Conservation (phyloP, 2,113 vertebrate species). For the Chrysemys picta region DNA sequence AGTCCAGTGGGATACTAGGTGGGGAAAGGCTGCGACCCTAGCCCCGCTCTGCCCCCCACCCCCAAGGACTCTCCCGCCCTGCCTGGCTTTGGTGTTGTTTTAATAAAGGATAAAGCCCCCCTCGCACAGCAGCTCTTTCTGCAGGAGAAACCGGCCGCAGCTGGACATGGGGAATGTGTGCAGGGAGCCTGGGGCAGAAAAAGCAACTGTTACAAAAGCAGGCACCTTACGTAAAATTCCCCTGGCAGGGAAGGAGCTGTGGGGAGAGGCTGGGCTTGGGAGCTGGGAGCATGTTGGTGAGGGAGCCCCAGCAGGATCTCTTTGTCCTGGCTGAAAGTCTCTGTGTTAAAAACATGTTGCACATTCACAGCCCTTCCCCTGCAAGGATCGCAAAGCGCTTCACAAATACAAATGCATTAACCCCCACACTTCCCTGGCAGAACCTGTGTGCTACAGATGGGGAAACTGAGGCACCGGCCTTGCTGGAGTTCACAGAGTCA, state of each 20-base stretch:
- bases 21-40: background rate
- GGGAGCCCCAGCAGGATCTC: background rate
- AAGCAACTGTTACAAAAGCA: conserved; percentile 35
- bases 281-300: background rate
- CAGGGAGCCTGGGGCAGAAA: background rate
- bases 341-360: background rate
- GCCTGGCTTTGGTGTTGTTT: conserved; percentile 65
- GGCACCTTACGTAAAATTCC: conserved; percentile 3
- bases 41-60: background rate
- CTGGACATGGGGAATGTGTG: background rate
- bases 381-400: no score
- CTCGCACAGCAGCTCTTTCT: fast-evolving
- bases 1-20: background rate
- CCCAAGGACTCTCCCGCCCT: background rate
- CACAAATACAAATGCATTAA: background rate
- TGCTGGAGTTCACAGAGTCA: no score
- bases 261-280: background rate
- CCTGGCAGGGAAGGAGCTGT: background rate
- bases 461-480: background rate
- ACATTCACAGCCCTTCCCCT: background rate
- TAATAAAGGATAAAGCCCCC: background rate
- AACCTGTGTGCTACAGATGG: background rate
- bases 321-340: background rate
- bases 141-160: background rate
- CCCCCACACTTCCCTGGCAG: background rate